Conservation (phyloP, 2,113 vertebrate species). For the Pionites leucogaster region DNA sequence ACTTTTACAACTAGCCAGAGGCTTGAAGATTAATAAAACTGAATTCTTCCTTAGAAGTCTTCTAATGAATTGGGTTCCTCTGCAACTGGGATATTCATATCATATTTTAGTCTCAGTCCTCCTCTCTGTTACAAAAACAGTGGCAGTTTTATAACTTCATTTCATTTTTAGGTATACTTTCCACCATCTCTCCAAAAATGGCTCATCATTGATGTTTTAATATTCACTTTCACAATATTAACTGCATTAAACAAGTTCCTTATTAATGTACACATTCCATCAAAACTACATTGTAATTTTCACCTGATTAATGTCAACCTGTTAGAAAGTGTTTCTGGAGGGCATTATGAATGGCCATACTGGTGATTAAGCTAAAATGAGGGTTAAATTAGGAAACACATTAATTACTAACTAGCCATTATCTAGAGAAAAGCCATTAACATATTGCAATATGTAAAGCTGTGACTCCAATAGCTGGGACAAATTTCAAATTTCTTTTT, state of each 20-base stretch:
- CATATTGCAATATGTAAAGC: not conserved
- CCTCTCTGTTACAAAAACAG: not conserved
- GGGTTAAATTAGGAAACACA: slow-evolving; percentile 36
- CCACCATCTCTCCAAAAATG: not conserved
- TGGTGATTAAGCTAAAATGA: slow-evolving; percentile 25
- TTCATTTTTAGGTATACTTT: not conserved
- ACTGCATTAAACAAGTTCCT: not conserved
- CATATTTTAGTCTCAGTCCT: not conserved
- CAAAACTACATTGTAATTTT: slow-evolving; percentile 42
- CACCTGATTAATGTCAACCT: slow-evolving; percentile 22
- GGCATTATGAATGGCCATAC: slow-evolving; percentile 3
- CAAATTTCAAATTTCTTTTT: not conserved
- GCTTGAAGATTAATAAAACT: not conserved
- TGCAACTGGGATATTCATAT: not conserved
- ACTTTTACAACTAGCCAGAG: not conserved
- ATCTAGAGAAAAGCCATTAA: slow-evolving; percentile 24
- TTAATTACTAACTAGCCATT: slow-evolving; percentile 25
- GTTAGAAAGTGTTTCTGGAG: slow-evolving; percentile 10
- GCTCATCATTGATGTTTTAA: not conserved
- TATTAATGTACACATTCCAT: not conserved
- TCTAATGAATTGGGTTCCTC: not conserved
- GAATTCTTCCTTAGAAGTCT: not conserved
- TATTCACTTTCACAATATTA: not conserved
- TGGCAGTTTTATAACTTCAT: not conserved
- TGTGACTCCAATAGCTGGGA: not conserved